Evolutionary conservation across 2,797 vertebrate genomes (phyloP).

Genomic region (Lacerta viridis): DNA sequence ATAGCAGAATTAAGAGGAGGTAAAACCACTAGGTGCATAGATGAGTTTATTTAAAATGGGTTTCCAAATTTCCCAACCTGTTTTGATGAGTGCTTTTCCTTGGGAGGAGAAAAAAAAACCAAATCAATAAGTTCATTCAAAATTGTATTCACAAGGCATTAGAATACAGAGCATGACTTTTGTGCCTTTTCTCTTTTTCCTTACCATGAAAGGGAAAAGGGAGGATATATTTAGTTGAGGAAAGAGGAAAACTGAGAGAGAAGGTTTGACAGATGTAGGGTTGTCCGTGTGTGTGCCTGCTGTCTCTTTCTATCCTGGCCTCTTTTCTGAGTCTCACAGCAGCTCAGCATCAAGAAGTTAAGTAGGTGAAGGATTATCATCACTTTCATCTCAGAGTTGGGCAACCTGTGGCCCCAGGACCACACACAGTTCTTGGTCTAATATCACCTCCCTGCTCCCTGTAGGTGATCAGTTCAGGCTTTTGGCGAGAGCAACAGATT

Average conservation of each 20-base stretch:
- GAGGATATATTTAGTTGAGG: background rate
- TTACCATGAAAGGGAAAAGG: background rate
- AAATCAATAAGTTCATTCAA: background rate
- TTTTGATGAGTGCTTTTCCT: background rate
- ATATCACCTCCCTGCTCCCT: too few species aligned
- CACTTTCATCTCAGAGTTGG: too few species aligned
- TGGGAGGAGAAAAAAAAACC: too few species aligned
- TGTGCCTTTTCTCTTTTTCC: background rate
- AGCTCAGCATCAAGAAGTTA: background rate
- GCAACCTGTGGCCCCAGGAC: too few species aligned
- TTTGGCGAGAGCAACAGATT: too few species aligned
- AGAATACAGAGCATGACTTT: background rate
- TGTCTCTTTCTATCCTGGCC: too few species aligned
- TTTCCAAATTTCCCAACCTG: background rate
- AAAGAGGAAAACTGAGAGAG: background rate
- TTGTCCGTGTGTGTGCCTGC: too few species aligned
- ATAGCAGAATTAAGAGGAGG: too few species aligned
- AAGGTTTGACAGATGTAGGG: background rate
- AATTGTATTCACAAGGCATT: background rate
- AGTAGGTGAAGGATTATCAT: background rate
- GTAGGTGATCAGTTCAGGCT: too few species aligned
- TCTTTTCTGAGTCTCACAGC: background rate
- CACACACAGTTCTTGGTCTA: too few species aligned
- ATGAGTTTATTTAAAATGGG: too few species aligned
- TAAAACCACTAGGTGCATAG: too few species aligned